Evolutionary conservation across 2,797 vertebrate species (phyloP), one percentile per base, ranked within the genome.

Genomic region (Molothrus aeneus): DNA sequence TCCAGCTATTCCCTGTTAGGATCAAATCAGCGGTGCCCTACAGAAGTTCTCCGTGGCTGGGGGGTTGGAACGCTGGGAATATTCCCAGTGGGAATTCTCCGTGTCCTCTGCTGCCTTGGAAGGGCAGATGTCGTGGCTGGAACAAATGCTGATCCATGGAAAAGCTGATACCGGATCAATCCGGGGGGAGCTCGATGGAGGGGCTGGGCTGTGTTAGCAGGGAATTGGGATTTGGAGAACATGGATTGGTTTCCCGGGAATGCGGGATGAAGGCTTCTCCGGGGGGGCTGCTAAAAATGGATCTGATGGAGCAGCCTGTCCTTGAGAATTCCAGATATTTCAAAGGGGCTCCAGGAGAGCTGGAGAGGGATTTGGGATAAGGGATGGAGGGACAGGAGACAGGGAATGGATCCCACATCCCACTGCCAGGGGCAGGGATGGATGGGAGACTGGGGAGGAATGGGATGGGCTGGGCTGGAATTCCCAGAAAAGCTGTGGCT

Each of bases 31-130:
- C 0, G 36, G 17, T 28, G 53, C 65, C 28, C 32, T n/a, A 2
- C 1, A 8, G 74, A 47, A 28, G 17, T 17, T 51, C 17, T 20
- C 17, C 16, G 0, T 9, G 70, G 0, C 1, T 4, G 48, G 65
- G 54, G 34, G 40, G 40, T 8, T 2, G 2, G 34, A 18, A 17
- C 0, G 3, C 29, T 0, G 2, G 2, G 7, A n/a, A 31, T 22
- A 6, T 20, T 69, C 63, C 65, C 5, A 0, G 4, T 5, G 36
- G 47, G 15, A 19, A 31, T 40, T 28, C 3, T 2, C 19, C 0
- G 43, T 24, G 38, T 48, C 84, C 78, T 73, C 85, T 34, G 36
- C 43, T 2, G 4, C 2, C 34, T 16, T 2, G 29, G 6, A 29
- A 79, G 89, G 79, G 71, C 83, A 51, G 73, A 4, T 31, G 36